phyloP scores from a whole-genome alignment of 2,888 invertebrate species.

The Neuroscelio doddi region DNA sequence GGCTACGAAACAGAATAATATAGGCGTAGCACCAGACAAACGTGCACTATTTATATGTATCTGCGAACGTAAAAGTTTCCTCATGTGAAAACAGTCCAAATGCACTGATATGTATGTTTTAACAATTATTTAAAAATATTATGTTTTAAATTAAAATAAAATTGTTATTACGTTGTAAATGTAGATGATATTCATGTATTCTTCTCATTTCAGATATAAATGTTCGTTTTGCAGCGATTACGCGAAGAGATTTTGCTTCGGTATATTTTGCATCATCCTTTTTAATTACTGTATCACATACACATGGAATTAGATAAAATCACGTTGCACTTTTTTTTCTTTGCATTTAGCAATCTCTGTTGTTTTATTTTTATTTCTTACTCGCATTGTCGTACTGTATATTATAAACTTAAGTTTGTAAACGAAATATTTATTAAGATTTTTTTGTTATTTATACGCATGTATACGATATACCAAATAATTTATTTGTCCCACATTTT shows the following conservation, averaged over 20 bases:
- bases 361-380: slow-evolving; percentile 23
- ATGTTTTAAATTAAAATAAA: slow-evolving; percentile 22
- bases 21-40: slow-evolving; percentile 41
- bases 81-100: too few relatives aligned
- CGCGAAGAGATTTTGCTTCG: slow-evolving; percentile 37
- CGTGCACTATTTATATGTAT: slow-evolving; percentile 27
- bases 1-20: slow-evolving; percentile 62
- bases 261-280: slow-evolving; percentile 43
- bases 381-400: slow-evolving; percentile 25
- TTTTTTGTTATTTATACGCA: too few relatives aligned
- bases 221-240: slow-evolving; percentile 33
- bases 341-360: slow-evolving; percentile 24
- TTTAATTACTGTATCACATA: slow-evolving; percentile 44
- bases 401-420: neutral
- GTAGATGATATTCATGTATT: slow-evolving; percentile 27
- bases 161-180: slow-evolving; percentile 5
- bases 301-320: slow-evolving; percentile 34
- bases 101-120: too few relatives aligned
- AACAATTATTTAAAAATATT: too few relatives aligned
- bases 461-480: too few relatives aligned
- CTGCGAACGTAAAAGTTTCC: slow-evolving; percentile 22
- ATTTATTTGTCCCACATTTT: too few relatives aligned
- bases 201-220: slow-evolving; percentile 34
- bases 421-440: too few relatives aligned
- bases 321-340: slow-evolving; percentile 25